Evolutionary conservation across 2,888 invertebrate species (phyloP).

Genomic region (Zaprionus lineosus): DNA sequence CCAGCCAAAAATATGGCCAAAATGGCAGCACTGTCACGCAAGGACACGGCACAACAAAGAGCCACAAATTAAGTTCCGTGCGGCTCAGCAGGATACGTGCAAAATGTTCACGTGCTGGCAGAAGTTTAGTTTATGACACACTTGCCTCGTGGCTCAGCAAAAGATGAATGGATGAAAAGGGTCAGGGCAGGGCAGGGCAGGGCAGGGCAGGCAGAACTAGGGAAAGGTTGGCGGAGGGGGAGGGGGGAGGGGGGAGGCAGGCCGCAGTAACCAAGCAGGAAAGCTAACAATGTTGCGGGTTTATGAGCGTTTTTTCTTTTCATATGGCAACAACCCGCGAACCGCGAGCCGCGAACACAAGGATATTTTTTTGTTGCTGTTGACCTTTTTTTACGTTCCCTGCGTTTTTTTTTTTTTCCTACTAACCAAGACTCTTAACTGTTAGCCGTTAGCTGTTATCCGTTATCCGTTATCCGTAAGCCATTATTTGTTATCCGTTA

Average conservation of each 20-base stretch:
- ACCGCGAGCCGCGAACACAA: not conserved
- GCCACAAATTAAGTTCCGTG: constrained; percentile 75
- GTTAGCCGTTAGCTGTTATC: constrained; percentile 17
- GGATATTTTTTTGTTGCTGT: constrained; percentile 48
- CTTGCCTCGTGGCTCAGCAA: constrained; percentile 4
- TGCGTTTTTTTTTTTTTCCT: too few relatives aligned
- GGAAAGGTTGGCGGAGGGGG: too few relatives aligned
- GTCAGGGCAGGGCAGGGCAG: too few relatives aligned
- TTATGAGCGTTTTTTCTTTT: constrained; percentile 55
- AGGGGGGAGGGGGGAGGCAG: not conserved
- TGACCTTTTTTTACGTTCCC: constrained; percentile 31
- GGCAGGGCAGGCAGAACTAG: too few relatives aligned
- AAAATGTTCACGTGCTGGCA: constrained; percentile 50
- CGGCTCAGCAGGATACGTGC: constrained; percentile 39
- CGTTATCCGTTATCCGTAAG: constrained; percentile 6
- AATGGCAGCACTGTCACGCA: constrained; percentile 35
- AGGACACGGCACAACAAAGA: constrained; percentile 42
- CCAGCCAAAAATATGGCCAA: constrained; percentile 4
- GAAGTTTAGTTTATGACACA: constrained; percentile 63
- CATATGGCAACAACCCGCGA: constrained; percentile 37
- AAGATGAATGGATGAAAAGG: not conserved
- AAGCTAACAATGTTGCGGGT: constrained; percentile 53
- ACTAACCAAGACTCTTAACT: too few relatives aligned
- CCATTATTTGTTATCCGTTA: not conserved
- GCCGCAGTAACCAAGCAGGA: not conserved